Conservation (phyloP, 2,888 invertebrate species). For the Acrobasis consociella region DNA sequence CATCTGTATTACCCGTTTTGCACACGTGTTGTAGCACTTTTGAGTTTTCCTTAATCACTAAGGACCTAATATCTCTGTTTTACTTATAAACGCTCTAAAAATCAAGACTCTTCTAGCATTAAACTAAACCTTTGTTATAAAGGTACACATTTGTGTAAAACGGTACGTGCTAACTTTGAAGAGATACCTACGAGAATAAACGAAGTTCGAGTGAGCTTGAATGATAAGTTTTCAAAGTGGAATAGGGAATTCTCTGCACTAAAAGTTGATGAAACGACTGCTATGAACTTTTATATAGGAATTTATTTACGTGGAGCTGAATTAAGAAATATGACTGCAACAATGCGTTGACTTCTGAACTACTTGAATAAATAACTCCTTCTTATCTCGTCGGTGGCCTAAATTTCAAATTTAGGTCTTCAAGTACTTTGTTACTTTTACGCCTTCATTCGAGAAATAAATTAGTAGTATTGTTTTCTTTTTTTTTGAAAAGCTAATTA, state of each 20-base stretch:
- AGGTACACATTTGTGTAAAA: slow-evolving; percentile 76
- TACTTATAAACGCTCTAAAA: too few relatives aligned
- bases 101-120: slow-evolving; percentile 45
- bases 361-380: too few relatives aligned
- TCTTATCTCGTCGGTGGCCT: too few relatives aligned
- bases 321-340: slow-evolving; percentile 35
- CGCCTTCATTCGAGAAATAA: too few relatives aligned
- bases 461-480: too few relatives aligned
- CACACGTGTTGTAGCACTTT: too few relatives aligned
- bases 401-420: too few relatives aligned
- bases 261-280: slow-evolving; percentile 58
- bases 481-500: too few relatives aligned
- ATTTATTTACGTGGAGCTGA: slow-evolving; percentile 31
- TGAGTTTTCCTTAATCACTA: too few relatives aligned
- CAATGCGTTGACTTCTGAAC: slow-evolving; percentile 33
- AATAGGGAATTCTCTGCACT: slow-evolving; percentile 53
- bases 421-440: too few relatives aligned
- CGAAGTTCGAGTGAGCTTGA: slow-evolving; percentile 67
- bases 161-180: slow-evolving; percentile 71
- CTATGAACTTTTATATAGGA: slow-evolving; percentile 30
- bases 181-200: slow-evolving; percentile 71
- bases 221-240: slow-evolving; percentile 69
- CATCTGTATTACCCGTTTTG: too few relatives aligned
- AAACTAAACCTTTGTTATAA: slow-evolving; percentile 49
- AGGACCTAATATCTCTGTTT: too few relatives aligned